Conservation (phyloP, 2,113 vertebrate genomes). For the Ictalurus furcatus region DNA sequence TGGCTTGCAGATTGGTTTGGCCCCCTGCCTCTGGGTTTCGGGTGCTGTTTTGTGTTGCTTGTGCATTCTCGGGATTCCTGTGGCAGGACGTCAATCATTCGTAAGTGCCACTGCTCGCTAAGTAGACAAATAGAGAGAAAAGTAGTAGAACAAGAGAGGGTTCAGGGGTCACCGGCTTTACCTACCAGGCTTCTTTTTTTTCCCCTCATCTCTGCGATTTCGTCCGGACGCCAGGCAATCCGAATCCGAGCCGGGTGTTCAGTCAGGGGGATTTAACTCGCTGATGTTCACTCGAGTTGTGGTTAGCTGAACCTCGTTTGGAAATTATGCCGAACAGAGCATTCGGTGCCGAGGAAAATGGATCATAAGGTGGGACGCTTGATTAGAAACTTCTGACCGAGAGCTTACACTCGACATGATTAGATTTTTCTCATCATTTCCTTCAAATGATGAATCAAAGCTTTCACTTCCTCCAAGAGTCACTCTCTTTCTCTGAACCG, state of each 20-base stretch:
- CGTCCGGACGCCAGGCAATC: background rate
- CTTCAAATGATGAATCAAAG: background rate
- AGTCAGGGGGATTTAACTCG: background rate
- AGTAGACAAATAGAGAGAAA: conserved; percentile 26
- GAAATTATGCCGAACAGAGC: background rate
- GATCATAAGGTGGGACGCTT: background rate
- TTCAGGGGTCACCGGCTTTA: background rate
- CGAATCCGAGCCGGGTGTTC: conserved; percentile 12
- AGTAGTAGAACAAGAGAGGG: background rate
- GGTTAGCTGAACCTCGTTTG: background rate
- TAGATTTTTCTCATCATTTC: background rate
- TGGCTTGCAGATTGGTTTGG: background rate
- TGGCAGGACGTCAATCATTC: conserved; percentile 55
- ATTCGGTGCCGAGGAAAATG: background rate
- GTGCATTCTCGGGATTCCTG: conserved; percentile 59
- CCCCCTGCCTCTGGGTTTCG: conserved; percentile 27
- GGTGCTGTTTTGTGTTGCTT: conserved; percentile 38
- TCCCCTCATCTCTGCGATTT: conserved; percentile 8
- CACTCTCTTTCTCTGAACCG: background rate
- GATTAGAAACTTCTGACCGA: background rate
- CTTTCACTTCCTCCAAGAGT: background rate
- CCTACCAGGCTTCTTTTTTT: background rate
- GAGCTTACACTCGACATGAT: background rate
- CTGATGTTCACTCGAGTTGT: background rate
- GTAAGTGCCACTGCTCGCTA: conserved; percentile 22